phyloP scores from a whole-genome alignment of 1,140 invertebrate genomes.

The Halesus radiatus region DNA sequence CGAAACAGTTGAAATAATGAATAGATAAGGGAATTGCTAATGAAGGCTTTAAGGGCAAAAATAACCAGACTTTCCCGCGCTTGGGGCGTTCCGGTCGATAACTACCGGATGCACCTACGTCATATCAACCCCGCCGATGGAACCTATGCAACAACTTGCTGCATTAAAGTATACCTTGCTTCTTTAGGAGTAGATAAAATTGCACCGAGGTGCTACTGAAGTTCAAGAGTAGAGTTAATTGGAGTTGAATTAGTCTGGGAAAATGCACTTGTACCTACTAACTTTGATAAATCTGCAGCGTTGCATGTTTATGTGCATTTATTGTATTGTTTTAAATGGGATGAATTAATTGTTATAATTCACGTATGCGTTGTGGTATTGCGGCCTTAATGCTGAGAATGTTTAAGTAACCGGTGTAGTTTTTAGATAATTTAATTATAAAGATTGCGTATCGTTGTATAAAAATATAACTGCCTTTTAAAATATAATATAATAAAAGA shows the following conservation, averaged over 20 bases:
- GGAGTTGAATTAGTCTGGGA: neutral
- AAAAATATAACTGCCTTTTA: too few species aligned
- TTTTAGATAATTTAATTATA: too few species aligned
- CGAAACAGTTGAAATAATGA: constrained; percentile 10
- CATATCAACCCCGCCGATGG: neutral
- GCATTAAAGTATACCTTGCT: neutral
- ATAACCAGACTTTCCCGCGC: constrained; percentile 33
- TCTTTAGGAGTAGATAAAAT: neutral
- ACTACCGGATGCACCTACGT: constrained; percentile 6
- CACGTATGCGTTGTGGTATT: too few species aligned
- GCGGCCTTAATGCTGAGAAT: too few species aligned
- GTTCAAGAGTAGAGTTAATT: constrained; percentile 1
- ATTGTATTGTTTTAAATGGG: too few species aligned
- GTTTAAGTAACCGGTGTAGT: too few species aligned
- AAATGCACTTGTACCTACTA: neutral
- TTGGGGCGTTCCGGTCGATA: constrained; percentile 26
- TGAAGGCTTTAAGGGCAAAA: constrained; percentile 18
- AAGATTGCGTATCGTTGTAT: too few species aligned
- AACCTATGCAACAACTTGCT: neutral
- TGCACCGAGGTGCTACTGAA: neutral
- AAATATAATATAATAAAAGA: too few species aligned
- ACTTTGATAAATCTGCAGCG: neutral
- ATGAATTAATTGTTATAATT: too few species aligned
- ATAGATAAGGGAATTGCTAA: constrained; percentile 34
- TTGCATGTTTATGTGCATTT: neutral